Conservation (phyloP, 2,113 vertebrate genomes). For the Periophthalmodon schlosseri region DNA sequence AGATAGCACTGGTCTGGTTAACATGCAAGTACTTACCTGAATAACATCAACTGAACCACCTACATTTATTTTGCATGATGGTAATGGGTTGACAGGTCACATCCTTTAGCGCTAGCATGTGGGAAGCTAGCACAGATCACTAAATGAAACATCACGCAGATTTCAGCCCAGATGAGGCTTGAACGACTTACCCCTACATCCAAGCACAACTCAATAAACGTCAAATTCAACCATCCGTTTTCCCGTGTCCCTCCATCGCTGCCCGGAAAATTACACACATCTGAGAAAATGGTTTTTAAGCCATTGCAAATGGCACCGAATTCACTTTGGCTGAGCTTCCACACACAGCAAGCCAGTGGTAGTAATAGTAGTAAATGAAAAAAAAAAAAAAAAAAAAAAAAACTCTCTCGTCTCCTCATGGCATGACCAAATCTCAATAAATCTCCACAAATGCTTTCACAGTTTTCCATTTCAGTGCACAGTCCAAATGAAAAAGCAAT, state of each 20-base stretch:
- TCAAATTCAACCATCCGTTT: conserved; percentile 37
- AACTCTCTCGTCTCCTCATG: conserved; percentile 34
- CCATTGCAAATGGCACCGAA: conserved; percentile 16
- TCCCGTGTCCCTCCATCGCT: conserved; percentile 22
- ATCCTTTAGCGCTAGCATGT: background rate
- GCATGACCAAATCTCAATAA: conserved; percentile 38
- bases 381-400: conserved; percentile 11
- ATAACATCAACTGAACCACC: background rate
- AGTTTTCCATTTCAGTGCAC: conserved; percentile 31
- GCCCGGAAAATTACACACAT: conserved; percentile 43
- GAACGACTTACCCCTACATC: conserved; percentile 4
- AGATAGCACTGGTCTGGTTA: too few relatives aligned
- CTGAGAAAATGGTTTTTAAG: conserved; percentile 39
- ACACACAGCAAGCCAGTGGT: conserved; percentile 36
- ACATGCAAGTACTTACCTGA: background rate
- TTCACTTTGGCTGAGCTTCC: conserved; percentile 45
- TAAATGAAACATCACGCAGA: conserved; percentile 27
- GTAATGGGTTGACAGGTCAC: background rate
- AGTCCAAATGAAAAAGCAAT: conserved; percentile 24
- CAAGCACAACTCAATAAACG: conserved; percentile 33
- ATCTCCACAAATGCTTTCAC: conserved; percentile 33
- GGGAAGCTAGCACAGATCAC: background rate
- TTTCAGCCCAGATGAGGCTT: conserved; percentile 3
- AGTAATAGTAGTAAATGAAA: conserved; percentile 28
- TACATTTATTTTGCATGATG: background rate